These are phyloP conservation scores for Metalampra italica DNA, from an alignment of 2,888 invertebrate genomes.

Conservation along the genomic window DNA sequence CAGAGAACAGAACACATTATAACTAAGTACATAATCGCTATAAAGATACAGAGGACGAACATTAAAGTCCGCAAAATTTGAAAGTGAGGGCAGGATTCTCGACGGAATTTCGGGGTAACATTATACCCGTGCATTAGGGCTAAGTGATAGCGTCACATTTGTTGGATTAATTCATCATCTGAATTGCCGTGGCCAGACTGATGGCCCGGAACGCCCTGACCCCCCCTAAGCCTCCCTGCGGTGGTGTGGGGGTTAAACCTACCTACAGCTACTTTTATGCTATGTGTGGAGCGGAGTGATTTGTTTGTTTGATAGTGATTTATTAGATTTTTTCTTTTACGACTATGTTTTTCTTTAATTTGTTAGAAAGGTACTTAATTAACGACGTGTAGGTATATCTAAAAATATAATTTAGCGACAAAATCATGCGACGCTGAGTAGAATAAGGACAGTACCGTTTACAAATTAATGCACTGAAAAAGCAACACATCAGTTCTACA, in stretches of 20 bases:
- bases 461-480: no score
- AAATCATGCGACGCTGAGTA: no score
- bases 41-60: conserved; percentile 6
- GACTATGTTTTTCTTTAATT: background rate
- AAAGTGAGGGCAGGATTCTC: conserved; percentile 42
- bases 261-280: conserved; percentile 43
- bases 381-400: no score
- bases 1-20: background rate
- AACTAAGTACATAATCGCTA: conserved; percentile 1
- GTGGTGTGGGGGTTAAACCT: conserved; percentile 18
- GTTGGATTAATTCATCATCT: conserved; percentile 79
- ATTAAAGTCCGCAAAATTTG: conserved; percentile 54
- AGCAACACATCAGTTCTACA: no score
- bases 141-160: conserved; percentile 79
- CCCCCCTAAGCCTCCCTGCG: conserved; percentile 23
- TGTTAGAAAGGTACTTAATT: no score
- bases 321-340: conserved; percentile 1
- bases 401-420: no score
- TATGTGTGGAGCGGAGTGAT: conserved; percentile 59
- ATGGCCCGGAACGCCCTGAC: conserved; percentile 67
- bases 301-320: conserved; percentile 27
- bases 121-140: conserved; percentile 78
- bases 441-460: no score
- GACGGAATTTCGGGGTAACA: conserved; percentile 68
- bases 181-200: conserved; percentile 79